These are phyloP conservation scores for Elysia crispata DNA, from an alignment of 2,888 invertebrate species.

Conservation along the genomic window DNA sequence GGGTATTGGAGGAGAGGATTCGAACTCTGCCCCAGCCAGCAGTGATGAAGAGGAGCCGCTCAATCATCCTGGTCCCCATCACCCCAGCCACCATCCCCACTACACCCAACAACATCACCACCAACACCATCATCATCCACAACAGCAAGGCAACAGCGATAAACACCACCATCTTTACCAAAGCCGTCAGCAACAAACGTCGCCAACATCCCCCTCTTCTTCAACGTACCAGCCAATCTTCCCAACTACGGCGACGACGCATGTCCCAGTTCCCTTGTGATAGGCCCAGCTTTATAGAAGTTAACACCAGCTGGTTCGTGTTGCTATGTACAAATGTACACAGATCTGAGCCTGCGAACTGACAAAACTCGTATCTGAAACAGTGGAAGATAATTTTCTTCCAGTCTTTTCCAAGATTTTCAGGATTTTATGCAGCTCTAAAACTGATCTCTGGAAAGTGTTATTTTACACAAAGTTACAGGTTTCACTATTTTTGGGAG, in stretches of 20 bases:
- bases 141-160: neutral
- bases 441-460: too few species aligned
- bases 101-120: neutral
- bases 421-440: too few species aligned
- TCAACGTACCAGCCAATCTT: conserved; percentile 53
- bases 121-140: neutral
- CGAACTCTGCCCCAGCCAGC: neutral
- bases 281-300: too few species aligned
- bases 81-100: conserved; percentile 5
- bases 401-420: too few species aligned
- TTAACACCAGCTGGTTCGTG: too few species aligned
- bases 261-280: too few species aligned
- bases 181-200: neutral
- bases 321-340: too few species aligned
- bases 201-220: neutral
- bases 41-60: neutral
- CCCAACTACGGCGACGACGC: neutral
- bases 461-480: too few species aligned
- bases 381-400: too few species aligned
- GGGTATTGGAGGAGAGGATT: neutral
- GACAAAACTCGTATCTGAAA: too few species aligned
- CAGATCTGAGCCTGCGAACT: too few species aligned
- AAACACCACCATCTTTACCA: neutral
- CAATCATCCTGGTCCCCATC: neutral
- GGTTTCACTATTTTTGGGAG: too few species aligned